A percentile compares a stretch with the other conserved stretches of the same genome.
These are phyloP conservation scores for Artibeus lituratus DNA, from an alignment of 2,797 vertebrate species.

Conservation along the genomic window DNA sequence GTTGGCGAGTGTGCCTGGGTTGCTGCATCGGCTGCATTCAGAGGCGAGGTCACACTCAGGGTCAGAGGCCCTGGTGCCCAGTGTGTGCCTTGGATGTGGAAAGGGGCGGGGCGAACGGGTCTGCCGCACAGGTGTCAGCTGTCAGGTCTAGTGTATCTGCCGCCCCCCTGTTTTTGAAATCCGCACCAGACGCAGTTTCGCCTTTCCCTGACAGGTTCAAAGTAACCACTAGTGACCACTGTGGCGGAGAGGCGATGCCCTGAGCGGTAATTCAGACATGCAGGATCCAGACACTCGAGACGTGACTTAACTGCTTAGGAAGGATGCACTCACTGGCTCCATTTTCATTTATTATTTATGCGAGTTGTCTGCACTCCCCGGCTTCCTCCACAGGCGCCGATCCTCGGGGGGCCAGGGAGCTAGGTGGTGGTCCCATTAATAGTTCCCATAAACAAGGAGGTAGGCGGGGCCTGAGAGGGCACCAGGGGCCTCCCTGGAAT, in stretches of 20 bases:
- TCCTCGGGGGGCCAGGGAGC: neutral
- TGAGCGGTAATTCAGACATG: fast-evolving
- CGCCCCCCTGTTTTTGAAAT: neutral
- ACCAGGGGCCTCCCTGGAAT: neutral
- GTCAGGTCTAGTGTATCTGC: fast-evolving
- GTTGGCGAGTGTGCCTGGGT: neutral
- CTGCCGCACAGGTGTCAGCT: neutral
- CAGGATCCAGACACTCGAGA: neutral
- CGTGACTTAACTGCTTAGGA: neutral
- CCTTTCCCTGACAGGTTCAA: neutral
- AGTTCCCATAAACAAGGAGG: fast-evolving
- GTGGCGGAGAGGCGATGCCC: neutral
- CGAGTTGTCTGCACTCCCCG: neutral
- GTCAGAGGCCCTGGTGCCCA: neutral
- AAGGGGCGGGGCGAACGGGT: neutral
- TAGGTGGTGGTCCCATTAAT: fast-evolving
- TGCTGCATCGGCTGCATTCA: fast-evolving
- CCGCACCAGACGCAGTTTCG: fast-evolving
- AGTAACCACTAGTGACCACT: neutral
- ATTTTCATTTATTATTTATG: neutral
- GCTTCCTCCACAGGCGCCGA: neutral
- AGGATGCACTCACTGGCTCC: fast-evolving
- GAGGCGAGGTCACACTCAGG: fast-evolving
- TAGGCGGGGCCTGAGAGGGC: neutral
- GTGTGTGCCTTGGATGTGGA: neutral